A percentile compares a stretch with the other conserved stretches of the same genome.
Evolutionary conservation across 2,888 invertebrate species (phyloP).

Genomic region (Corythucha ciliata): DNA sequence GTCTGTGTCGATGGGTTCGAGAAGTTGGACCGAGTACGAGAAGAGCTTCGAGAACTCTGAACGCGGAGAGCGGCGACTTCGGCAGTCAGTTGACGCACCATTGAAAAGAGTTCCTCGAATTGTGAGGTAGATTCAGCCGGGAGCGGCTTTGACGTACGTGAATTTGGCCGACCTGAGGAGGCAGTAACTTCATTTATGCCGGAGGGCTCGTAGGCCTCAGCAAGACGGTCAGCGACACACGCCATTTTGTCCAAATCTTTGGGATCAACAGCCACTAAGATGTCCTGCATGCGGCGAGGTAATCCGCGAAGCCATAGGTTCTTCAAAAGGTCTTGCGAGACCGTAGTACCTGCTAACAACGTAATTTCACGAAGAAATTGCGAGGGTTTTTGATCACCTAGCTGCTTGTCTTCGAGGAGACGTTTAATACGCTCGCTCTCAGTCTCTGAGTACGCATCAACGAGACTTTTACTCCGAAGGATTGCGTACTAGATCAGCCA

Average conservation of each 20-base stretch:
- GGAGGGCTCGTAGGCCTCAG: not conserved
- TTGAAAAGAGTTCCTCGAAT: too few relatives aligned
- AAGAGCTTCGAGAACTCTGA: too few relatives aligned
- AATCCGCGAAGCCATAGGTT: not conserved
- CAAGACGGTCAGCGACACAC: constrained; percentile 2
- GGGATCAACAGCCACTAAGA: constrained; percentile 8
- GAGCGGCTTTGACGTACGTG: too few relatives aligned
- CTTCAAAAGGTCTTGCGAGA: not conserved
- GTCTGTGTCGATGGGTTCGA: too few relatives aligned
- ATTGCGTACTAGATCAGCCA: not conserved
- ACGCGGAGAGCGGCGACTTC: too few relatives aligned
- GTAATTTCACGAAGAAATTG: constrained; percentile 10
- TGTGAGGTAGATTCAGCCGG: too few relatives aligned
- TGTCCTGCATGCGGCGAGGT: constrained; percentile 9
- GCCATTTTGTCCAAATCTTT: constrained; percentile 7
- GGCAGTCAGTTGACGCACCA: too few relatives aligned
- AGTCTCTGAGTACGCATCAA: not conserved
- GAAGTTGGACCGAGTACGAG: too few relatives aligned
- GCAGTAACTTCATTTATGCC: too few relatives aligned
- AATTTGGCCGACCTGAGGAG: too few relatives aligned
- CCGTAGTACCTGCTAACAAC: not conserved
- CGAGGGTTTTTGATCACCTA: constrained; percentile 8
- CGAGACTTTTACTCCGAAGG: not conserved
- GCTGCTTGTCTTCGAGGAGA: not conserved
- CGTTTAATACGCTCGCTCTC: not conserved